Evolutionary conservation across 1,140 invertebrate species (phyloP), one percentile per base, ranked within the genome.

Genomic region (Pseudomyrmex pallidus): DNA sequence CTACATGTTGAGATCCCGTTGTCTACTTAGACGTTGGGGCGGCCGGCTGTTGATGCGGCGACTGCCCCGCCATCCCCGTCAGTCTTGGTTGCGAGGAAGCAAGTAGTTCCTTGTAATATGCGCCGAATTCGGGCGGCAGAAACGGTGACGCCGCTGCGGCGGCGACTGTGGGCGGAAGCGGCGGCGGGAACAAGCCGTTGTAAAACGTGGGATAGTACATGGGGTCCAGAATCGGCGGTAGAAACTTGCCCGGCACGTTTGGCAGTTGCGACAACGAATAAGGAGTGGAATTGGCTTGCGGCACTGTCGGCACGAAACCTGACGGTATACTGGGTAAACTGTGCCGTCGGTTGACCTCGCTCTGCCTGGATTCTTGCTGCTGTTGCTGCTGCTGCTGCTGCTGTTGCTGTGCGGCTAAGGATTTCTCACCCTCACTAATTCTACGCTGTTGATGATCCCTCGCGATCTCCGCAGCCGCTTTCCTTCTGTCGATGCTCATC

Each of bases 141-240:
- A 92, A 93, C n/a, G 92, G 87, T 46, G 90, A 86, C 52, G 90
- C 73, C 15, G 64, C 70, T 20, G 77, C 78, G 22, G 73, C 46
- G n/a, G 74, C 44, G 15, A 56, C 67, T 74, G 89, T 78, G 82
- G 85, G 85, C 70, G 91, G 89, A 66, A 89, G 87, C 86, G 93
- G 91, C 22, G 90, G 91, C 46, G 92, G 90, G 13, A 93, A 90
- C 70, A 94, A 90, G 46, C 94, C 89, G 76, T 93, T 95, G 80
- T 94, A 95, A 74, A 95, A 91, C 46, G 92, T 91, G 48, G 91
- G 90, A 78, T 94, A 94, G 77, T 94, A 94, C 88, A 93, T 90
- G 2, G 93, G 93, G 76, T 94, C 93, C 12, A 94, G 62, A 1
- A 94, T 93, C 13, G 93, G 93, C 13, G 93, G 93, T 86, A 94